Evolutionary conservation across 2,888 invertebrate genomes (phyloP), one percentile per base, ranked within the genome.

Genomic region (Hipparchia semele): DNA sequence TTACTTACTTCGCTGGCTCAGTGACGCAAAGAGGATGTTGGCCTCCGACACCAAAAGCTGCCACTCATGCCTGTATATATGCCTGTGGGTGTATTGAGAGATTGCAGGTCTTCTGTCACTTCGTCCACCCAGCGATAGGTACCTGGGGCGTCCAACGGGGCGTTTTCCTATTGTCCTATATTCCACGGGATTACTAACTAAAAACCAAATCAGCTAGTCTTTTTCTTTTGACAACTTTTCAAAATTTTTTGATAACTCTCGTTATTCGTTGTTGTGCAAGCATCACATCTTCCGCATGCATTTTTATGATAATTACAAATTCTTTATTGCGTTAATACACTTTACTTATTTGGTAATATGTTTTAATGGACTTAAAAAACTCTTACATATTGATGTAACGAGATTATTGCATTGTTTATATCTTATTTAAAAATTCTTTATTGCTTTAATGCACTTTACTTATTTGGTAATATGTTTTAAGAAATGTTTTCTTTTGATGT

Each of bases 231-330:
- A 10, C 3, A 33, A 33, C 33, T 59, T 33, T 13, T 23, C 33
- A 0, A 59, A 23, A 23, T 9, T 58, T 23, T 65, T 49, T 23
- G 33, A 64, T 23, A 23, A 49, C 23, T 13, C 10, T 5, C 46
- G 46, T 12, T 1, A 6, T 51, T 51, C 51, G 51, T 53, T 23
- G 23, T 65, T 53, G 51, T 65, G 51, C 51, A 53, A 64, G 49
- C 49, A 64, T 10, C 9, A 6, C 51, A 51, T 33, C 51, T 53
- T 53, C 64, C 64, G 51, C 51, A 6, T 65, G 64, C 51, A 65
- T 59, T 68, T 68, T 68, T 59, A 59, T 68, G 68, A 49, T 68
- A 13, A 68, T 59, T 46, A 59, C 59, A 67, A 23, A 68, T 68
- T 49, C 13, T 68, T 58, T 68, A 49, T 59, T 68, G 68, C 68